These are phyloP conservation scores for Mythimna albipuncta DNA, from an alignment of 2,888 invertebrate species.

Conservation along the genomic window DNA sequence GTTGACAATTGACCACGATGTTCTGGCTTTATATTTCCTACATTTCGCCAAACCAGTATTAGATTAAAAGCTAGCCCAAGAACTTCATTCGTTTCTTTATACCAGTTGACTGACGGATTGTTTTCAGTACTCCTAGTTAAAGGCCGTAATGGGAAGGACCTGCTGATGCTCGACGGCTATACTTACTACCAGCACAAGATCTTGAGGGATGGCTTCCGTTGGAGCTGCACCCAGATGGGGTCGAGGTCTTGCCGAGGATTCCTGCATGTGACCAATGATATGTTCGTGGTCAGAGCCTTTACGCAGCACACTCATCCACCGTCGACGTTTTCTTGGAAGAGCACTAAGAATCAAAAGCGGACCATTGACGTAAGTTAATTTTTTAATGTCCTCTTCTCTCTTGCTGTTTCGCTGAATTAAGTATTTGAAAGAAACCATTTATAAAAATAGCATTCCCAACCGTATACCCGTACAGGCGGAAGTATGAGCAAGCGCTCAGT, in stretches of 20 bases:
- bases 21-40: neutral
- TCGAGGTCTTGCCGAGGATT: constrained; percentile 87
- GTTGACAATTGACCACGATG: neutral
- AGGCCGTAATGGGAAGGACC: constrained; percentile 84
- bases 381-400: neutral
- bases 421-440: neutral
- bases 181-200: constrained; percentile 87
- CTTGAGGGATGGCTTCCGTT: constrained; percentile 84
- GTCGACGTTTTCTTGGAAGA: constrained; percentile 80
- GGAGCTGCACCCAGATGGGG: constrained; percentile 89
- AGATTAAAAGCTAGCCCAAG: neutral
- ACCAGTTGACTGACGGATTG: constrained; percentile 48
- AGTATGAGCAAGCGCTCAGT: too few species aligned
- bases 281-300: constrained; percentile 83
- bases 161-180: constrained; percentile 85
- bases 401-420: neutral
- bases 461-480: neutral
- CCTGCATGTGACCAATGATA: constrained; percentile 84
- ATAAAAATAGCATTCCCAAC: neutral
- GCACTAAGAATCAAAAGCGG: constrained; percentile 69
- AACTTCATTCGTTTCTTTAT: neutral
- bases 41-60: neutral
- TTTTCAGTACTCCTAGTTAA: constrained; percentile 86
- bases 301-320: constrained; percentile 86
- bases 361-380: constrained; percentile 62